Evolutionary conservation across 2,113 vertebrate genomes (phyloP), one percentile per base, ranked within the genome.

Genomic region (Gobius niger): DNA sequence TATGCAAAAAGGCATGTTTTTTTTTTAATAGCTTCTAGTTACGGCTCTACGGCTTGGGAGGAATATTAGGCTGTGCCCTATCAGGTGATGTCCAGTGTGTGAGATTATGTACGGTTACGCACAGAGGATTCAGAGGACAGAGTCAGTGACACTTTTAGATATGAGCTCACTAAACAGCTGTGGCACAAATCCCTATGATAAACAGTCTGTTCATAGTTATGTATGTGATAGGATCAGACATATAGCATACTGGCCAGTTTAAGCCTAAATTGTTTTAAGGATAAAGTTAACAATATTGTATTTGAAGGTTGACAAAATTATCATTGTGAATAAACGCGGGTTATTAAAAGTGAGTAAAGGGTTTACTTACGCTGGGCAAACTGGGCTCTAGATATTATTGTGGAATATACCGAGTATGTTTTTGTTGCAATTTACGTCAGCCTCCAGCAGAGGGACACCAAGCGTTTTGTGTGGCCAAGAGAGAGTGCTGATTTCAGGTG

Each of bases 391-490:
- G n/a, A 34, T 34, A 34, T 34, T 34, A 34, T n/a, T n/a, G n/a
- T n/a, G n/a, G n/a, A 24, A 24, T 2, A 34, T 34, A 34, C 24
- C 24, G 24, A 46, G 44, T 11, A 9, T 11, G n/a, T 11, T 46
- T 2, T 11, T 46, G 7, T 11, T 54, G 9, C 18, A 54, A 10
- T 8, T 16, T 3, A 1, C 41, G 9, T 1, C 10, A 40, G 5
- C 0, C 0, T 34, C 82, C 84, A 82, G 61, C 46, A 85, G 87
- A 66, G 81, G 76, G 81, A n/a, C 47, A 0, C 47, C 9, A 18
- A 66, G 52, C 14, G 50, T 46, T 24, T 9, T 59, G 0, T 0
- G 6, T 8, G 46, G 7, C 0, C 2, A 8, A 6, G 24, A 10
- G 0, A 6, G 1, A 4, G 4, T 0, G 44, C 0, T 34, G 11